phyloP scores from a whole-genome alignment of 2,113 vertebrate genomes.

The Colius striatus region DNA sequence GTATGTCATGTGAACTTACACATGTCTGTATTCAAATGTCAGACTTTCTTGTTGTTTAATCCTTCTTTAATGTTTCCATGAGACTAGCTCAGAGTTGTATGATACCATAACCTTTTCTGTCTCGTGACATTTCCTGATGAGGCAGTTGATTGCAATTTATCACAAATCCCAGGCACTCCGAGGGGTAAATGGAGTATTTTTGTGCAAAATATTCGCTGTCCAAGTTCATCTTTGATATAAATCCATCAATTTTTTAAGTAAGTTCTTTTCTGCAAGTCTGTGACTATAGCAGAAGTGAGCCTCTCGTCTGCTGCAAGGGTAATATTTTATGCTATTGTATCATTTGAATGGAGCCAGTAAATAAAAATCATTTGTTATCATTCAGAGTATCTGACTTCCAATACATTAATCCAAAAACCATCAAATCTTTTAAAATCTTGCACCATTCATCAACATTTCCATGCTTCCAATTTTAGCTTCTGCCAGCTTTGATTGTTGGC shows the following conservation, averaged over 20 bases:
- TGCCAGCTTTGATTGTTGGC: conserved; percentile 16
- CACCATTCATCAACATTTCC: neutral
- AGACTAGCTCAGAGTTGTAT: neutral
- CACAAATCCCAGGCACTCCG: neutral
- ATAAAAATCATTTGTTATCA: neutral
- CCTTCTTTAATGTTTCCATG: neutral
- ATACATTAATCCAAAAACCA: neutral
- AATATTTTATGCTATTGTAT: neutral
- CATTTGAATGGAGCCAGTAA: neutral
- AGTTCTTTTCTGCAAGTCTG: neutral
- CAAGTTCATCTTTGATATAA: neutral
- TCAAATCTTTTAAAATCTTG: neutral
- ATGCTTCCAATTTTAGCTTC: neutral
- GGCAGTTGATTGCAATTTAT: neutral
- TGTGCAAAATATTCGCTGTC: neutral
- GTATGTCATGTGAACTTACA: neutral
- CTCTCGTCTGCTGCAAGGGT: neutral
- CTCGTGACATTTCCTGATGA: neutral
- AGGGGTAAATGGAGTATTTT: neutral
- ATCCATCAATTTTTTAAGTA: rapidly evolving
- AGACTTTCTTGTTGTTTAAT: neutral
- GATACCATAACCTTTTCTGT: neutral
- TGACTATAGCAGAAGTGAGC: neutral
- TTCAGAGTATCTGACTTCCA: neutral
- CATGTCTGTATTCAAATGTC: neutral